These are phyloP conservation scores for Sarcophaga carnaria DNA, from an alignment of 2,888 invertebrate genomes.

Conservation along the genomic window DNA sequence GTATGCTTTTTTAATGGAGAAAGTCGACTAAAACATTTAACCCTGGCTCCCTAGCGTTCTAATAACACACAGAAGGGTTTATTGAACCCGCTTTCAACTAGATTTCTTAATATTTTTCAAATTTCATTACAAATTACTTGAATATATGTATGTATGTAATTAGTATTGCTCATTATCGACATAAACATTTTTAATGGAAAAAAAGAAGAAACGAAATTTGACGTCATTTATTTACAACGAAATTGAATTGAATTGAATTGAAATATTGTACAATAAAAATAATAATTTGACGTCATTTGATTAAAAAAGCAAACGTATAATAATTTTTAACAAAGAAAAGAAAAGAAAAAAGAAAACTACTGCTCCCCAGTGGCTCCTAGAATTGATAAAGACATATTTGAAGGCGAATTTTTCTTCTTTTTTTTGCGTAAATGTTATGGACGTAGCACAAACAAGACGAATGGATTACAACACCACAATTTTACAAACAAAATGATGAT, in stretches of 20 bases:
- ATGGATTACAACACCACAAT: no score
- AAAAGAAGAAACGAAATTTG: slow-evolving; percentile 15
- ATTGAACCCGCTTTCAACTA: neutral
- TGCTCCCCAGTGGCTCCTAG: slow-evolving; percentile 50
- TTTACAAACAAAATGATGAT: no score
- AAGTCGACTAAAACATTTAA: neutral
- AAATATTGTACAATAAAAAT: neutral
- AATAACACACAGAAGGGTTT: neutral
- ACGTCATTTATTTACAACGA: slow-evolving; percentile 54
- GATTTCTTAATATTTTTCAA: neutral
- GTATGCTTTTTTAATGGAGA: no score
- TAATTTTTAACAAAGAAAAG: slow-evolving; percentile 11
- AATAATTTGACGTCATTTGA: slow-evolving; percentile 63
- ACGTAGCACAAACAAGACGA: neutral
- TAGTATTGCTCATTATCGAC: slow-evolving; percentile 43
- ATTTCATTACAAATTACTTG: neutral
- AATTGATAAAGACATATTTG: slow-evolving; percentile 48
- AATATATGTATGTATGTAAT: neutral
- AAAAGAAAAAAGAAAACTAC: neutral
- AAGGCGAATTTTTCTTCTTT: neutral
- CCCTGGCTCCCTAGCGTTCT: neutral
- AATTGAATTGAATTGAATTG: slow-evolving; percentile 7
- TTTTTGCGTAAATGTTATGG: neutral
- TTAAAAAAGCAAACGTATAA: slow-evolving; percentile 39
- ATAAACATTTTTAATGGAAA: neutral